These are phyloP conservation scores for Halcyon senegalensis DNA, from an alignment of 2,113 vertebrate species.

Conservation along the genomic window DNA sequence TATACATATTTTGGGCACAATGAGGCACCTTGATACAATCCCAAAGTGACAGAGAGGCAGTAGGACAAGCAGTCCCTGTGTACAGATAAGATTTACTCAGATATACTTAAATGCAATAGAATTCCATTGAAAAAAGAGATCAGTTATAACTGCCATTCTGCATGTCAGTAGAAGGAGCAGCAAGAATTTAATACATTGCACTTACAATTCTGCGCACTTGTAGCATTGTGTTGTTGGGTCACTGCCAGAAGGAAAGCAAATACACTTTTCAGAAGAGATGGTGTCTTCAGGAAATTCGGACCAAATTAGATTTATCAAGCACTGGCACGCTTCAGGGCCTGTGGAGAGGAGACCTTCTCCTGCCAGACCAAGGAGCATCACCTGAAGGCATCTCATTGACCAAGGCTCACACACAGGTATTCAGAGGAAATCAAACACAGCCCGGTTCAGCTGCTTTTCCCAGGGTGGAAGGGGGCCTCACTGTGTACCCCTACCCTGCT, in stretches of 20 bases:
- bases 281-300: background rate
- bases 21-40: background rate
- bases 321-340: background rate
- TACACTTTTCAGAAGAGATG: fast-evolving
- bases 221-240: background rate
- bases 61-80: background rate
- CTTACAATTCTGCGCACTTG: background rate
- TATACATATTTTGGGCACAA: fast-evolving
- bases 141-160: background rate
- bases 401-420: fast-evolving
- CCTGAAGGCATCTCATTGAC: background rate
- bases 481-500: background rate
- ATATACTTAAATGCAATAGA: background rate
- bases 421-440: background rate
- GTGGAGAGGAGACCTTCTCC: background rate
- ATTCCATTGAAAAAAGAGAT: background rate
- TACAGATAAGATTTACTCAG: background rate
- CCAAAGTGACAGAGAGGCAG: background rate
- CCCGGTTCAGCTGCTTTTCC: background rate
- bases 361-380: background rate
- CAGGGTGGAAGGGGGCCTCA: fast-evolving
- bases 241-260: slow-evolving; percentile 3
- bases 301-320: background rate
- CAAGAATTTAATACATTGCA: background rate
- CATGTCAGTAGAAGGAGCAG: background rate